phyloP scores from a whole-genome alignment of 2,888 invertebrate genomes.

The Sisyra terminalis region DNA sequence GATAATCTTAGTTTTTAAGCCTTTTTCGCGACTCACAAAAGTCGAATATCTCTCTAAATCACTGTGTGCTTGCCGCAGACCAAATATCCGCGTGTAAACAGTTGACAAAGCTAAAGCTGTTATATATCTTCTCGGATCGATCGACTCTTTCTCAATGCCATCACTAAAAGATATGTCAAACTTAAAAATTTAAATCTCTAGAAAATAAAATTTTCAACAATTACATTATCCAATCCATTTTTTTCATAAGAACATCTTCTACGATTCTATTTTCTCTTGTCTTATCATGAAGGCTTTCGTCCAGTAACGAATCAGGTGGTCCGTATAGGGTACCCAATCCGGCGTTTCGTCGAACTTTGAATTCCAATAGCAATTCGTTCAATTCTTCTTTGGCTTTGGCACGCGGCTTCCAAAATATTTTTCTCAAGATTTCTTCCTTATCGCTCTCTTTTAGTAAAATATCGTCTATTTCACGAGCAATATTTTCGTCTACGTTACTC shows the following conservation, averaged over 20 bases:
- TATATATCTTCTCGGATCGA: conserved; percentile 44
- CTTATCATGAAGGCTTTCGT: conserved; percentile 66
- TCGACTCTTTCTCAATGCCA: conserved; percentile 43
- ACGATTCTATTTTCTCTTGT: conserved; percentile 57
- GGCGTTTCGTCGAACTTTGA: conserved; percentile 72
- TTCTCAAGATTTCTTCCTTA: conserved; percentile 76
- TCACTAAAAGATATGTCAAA: conserved; percentile 18
- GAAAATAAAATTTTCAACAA: conserved; percentile 16
- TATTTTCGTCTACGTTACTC: conserved; percentile 66
- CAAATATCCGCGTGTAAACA: conserved; percentile 60
- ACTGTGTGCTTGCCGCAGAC: conserved; percentile 41
- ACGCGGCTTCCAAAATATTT: conserved; percentile 80
- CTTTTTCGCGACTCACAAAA: conserved; percentile 74
- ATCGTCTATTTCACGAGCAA: conserved; percentile 81
- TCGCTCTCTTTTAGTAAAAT: conserved; percentile 66
- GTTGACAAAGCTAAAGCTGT: conserved; percentile 67
- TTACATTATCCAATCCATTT: conserved; percentile 51
- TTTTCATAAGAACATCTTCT: conserved; percentile 54
- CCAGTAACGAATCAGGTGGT: conserved; percentile 61
- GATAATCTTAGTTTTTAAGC: conserved; percentile 48
- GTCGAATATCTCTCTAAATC: conserved; percentile 61
- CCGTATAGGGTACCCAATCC: conserved; percentile 84
- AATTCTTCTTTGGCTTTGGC: conserved; percentile 69
- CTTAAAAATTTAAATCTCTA: conserved; percentile 5
- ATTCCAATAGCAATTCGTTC: conserved; percentile 59